A percentile compares a stretch with the other conserved stretches of the same genome.
Conservation (phyloP, 1,140 invertebrate species). For the Drosophila truncata region DNA sequence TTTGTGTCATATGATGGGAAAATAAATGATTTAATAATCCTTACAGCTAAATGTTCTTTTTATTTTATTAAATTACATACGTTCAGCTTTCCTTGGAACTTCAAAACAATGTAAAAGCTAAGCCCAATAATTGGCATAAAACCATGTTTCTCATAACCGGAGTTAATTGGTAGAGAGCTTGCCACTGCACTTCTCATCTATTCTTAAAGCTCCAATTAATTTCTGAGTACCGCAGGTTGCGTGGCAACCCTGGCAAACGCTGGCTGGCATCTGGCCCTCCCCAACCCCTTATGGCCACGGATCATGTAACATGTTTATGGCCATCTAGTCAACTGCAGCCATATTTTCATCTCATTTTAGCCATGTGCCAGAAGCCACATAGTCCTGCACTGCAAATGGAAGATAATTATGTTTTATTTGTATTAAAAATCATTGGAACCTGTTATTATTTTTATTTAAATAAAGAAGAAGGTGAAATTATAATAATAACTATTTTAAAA, state of each 20-base stretch:
- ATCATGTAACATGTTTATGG: conserved; percentile 57
- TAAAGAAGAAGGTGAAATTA: background rate
- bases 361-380: conserved; percentile 11
- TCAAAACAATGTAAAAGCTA: background rate
- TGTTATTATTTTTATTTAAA: background rate
- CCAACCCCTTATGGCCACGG: conserved; percentile 1
- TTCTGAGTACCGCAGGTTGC: conserved; percentile 3
- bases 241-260: conserved; percentile 16
- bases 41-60: background rate
- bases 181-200: background rate
- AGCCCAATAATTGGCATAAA: background rate
- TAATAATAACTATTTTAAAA: too few species aligned
- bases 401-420: background rate
- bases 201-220: conserved; percentile 24
- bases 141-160: background rate
- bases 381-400: conserved; percentile 19
- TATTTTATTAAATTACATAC: background rate
- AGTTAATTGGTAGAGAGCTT: background rate
- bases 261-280: background rate
- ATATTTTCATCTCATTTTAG: conserved; percentile 46
- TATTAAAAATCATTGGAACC: background rate
- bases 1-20: too few species aligned
- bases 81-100: background rate
- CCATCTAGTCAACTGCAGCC: conserved; percentile 35
- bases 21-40: background rate